Evolutionary conservation across 2,113 vertebrate species (phyloP), one percentile per base, ranked within the genome.

Genomic region (Falcunculus frontatus): DNA sequence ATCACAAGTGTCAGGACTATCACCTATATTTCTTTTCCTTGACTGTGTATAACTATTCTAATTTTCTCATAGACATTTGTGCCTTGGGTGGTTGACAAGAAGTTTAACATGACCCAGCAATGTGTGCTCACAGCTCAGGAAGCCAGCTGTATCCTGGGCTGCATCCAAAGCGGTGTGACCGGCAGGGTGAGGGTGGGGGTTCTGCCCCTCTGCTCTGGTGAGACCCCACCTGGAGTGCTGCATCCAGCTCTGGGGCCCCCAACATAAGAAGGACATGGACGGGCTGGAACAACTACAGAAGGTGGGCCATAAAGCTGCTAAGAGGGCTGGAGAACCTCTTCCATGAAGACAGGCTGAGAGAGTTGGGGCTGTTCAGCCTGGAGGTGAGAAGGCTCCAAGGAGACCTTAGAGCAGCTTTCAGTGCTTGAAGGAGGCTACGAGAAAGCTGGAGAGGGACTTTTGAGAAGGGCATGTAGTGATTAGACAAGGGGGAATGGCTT

Each of bases 161-260:
- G 7, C 69, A 60, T 30, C 39, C 63, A 53, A n/a, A 0, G 1
- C 29, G 53, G 46, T 0, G 0, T 16, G 78, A 25, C 4, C 69
- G 60, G 16, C 46, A 60, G 62, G 16, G 17, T 0, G 0, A 37
- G 21, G 39, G 37, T 27, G 0, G 8, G 32, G 35, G 41, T 41
- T 60, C 53, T 68, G 29, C 39, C 20, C 1, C 37, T 68, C 37
- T 75, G 39, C 44, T 30, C 39, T 1, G 1, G 27, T n/a, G 39
- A 47, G 33, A 47, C 16, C 20, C n/a, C n/a, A 22, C 20, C n/a
- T 60, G 78, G 3, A 46, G 7, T 10, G 17, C 11, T 76, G 62
- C 47, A 47, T 12, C 46, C 39, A 53, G 13, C 13, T 41, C 30
- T 62, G 55, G 33, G 29, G 10, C 4, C 26, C 39, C 6, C 33